A percentile compares a stretch with the other conserved stretches of the same genome.
Evolutionary conservation across 2,888 invertebrate species (phyloP).

Genomic region (Cactoblastis cactorum): DNA sequence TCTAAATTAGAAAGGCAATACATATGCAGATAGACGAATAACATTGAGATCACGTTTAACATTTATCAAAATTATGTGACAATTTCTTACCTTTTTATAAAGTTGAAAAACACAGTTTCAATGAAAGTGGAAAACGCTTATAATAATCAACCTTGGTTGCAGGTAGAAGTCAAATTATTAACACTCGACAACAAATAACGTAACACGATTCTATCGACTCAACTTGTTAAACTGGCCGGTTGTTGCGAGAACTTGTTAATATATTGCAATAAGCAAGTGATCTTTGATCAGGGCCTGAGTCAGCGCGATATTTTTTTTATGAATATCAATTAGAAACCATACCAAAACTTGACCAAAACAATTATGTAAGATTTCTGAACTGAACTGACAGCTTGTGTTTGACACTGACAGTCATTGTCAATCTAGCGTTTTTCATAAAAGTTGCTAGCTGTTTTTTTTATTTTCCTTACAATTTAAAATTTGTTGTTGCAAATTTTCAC

Average conservation of each 20-base stretch:
- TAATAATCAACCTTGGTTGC: neutral
- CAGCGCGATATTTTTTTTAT: neutral
- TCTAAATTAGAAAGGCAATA: constrained; percentile 4
- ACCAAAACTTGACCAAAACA: neutral
- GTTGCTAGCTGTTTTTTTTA: too few species aligned
- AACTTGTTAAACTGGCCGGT: constrained; percentile 6
- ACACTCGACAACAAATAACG: neutral
- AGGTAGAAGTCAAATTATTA: neutral
- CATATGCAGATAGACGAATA: neutral
- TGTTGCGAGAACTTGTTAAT: neutral
- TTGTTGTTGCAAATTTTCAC: too few species aligned
- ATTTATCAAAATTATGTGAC: neutral
- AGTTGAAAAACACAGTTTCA: neutral
- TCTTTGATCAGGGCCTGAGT: constrained; percentile 2
- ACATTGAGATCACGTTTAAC: neutral
- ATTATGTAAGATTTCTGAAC: neutral
- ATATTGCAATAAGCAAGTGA: constrained; percentile 6
- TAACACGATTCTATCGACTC: neutral
- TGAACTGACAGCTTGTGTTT: neutral
- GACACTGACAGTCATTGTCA: neutral
- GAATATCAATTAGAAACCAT: neutral
- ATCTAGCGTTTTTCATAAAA: neutral
- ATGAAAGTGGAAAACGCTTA: neutral
- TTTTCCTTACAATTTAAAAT: too few species aligned
- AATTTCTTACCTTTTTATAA: neutral